Conservation (phyloP, 2,797 vertebrate species). For the Scomberomorus guttatus region DNA sequence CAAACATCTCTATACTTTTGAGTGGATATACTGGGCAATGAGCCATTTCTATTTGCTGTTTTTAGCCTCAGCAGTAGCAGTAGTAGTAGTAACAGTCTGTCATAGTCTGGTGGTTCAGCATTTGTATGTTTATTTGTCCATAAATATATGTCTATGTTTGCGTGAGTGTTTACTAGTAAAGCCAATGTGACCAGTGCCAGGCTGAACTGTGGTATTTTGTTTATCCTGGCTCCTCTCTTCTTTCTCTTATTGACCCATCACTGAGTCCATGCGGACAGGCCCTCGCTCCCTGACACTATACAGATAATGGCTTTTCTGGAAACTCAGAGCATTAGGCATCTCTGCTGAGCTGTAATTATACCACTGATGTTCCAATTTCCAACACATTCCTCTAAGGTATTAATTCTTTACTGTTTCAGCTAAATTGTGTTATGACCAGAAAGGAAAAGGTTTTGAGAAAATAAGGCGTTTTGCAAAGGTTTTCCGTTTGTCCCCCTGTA, state of each 20-base stretch:
- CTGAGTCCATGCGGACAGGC: slow-evolving; percentile 36
- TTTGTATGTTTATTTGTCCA: slow-evolving; percentile 65
- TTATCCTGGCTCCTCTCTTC: slow-evolving; percentile 38
- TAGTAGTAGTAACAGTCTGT: slow-evolving; percentile 64
- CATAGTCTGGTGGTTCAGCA: slow-evolving; percentile 54
- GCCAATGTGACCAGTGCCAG: slow-evolving; percentile 35
- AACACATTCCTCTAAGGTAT: slow-evolving; percentile 50
- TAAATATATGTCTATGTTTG: slow-evolving; percentile 42
- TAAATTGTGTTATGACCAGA: slow-evolving; percentile 22
- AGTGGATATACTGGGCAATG: slow-evolving; percentile 29
- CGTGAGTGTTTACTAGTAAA: slow-evolving; percentile 11
- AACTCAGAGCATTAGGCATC: slow-evolving; percentile 50
- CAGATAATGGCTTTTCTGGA: slow-evolving; percentile 74
- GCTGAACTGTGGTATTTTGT: slow-evolving; percentile 41
- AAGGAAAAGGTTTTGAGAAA: slow-evolving; percentile 31
- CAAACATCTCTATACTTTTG: background rate
- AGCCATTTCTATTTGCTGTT: slow-evolving; percentile 69
- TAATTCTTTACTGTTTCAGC: slow-evolving; percentile 40
- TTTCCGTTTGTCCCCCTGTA: slow-evolving; percentile 19
- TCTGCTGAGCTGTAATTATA: slow-evolving; percentile 67
- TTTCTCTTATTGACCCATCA: slow-evolving; percentile 66
- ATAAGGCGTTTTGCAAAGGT: slow-evolving; percentile 17
- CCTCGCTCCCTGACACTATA: slow-evolving; percentile 43
- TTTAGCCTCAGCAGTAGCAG: slow-evolving; percentile 53
- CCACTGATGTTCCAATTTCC: slow-evolving; percentile 58